Base-by-base conservation (phyloP, 2,888 invertebrate genomes). In the Epirrita christyi region DNA sequence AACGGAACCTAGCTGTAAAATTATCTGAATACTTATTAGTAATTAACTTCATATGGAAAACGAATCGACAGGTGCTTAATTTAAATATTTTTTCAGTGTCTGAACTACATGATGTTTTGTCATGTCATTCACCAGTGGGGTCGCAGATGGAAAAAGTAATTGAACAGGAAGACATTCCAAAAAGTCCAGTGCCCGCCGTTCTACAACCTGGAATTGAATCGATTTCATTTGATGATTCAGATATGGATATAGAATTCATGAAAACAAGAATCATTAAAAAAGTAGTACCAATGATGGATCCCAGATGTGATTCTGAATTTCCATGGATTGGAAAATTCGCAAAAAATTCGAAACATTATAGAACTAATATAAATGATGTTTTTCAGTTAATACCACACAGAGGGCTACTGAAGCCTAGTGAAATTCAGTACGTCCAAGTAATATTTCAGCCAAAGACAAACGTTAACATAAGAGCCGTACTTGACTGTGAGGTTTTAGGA, bases 401-500 rank as follows among this genome's bases (percentile, higher is more conserved):
- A 56, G 94, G 94, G 7, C 67, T 83, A 58, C 78, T 94, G 29
- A 88, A 89, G 60, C 93, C 94, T 3, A 88, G 82, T 66, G 93
- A 93, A 77, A 73, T 81, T 50, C 91, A 92, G 71, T 77, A 86
- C 52, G 67, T 93, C 44, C 88, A 92, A 46, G 79, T 94, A 2
- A 85, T 88, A 52, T 93, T 93, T 64, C 84, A 78, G 59, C 93
- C 93, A 2, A 82, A 76, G 55, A 57, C 64, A 4, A 87, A 93
- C 64, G 86, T 88, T 6, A 84, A 71, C 49, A 75, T 94, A 2
- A 79, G 81, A 52, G 93, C 92, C n/a, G 68, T 75, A 28, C 78
- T 93, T 0, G 80, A 92, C 58, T 94, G 93, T 70, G 86, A 93
- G 63, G 89, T 94, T 27, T 70, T 92, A 34, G 94, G 93, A 7